These are phyloP conservation scores for Penaeus vannamei DNA, from an alignment of 1,140 invertebrate species.

Conservation along the genomic window DNA sequence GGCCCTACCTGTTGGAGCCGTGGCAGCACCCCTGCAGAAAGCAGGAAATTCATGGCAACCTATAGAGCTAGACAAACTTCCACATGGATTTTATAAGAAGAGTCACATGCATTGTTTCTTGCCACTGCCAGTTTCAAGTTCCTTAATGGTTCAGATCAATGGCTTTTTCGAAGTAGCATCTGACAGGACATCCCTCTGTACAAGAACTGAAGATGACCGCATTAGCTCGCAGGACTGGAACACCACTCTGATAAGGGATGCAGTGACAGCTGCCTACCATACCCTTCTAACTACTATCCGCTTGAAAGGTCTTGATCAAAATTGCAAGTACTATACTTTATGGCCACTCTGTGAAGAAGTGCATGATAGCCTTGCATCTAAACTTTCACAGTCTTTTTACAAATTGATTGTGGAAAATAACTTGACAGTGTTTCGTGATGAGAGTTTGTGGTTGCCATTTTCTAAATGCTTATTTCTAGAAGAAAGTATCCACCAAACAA, in stretches of 20 bases:
- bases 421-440: constrained; percentile 10
- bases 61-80: constrained; percentile 29
- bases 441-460: constrained; percentile 21
- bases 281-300: not conserved
- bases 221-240: constrained; percentile 18
- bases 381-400: constrained; percentile 29
- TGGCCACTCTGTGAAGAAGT: constrained; percentile 13
- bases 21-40: constrained; percentile 28
- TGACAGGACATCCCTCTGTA: constrained; percentile 42
- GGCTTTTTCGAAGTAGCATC: constrained; percentile 49
- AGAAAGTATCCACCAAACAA: not conserved
- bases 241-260: constrained; percentile 34
- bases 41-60: constrained; percentile 14
- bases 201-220: constrained; percentile 43
- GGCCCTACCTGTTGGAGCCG: constrained; percentile 42
- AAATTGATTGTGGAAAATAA: constrained; percentile 9
- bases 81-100: constrained; percentile 40
- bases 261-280: constrained; percentile 26
- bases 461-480: constrained; percentile 18
- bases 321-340: constrained; percentile 1
- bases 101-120: constrained; percentile 53
- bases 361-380: not conserved
- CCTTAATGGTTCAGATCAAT: constrained; percentile 44
- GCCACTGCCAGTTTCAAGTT: constrained; percentile 42
- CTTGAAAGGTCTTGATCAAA: not conserved